Conservation (phyloP, 2,888 invertebrate genomes). For the Trachelus iudaicus region DNA sequence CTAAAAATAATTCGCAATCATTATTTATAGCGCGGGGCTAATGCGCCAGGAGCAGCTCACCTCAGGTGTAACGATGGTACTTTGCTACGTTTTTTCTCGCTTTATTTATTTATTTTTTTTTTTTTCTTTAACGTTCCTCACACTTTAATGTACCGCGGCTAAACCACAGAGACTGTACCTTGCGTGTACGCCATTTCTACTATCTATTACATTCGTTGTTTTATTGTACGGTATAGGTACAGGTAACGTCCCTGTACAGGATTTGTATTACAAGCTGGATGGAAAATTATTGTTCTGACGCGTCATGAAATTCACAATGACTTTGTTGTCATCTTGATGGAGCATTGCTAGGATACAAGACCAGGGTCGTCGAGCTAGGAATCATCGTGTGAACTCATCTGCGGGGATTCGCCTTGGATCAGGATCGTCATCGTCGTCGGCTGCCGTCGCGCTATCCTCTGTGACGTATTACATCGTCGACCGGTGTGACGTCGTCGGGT, state of each 20-base stretch:
- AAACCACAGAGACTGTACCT: not conserved
- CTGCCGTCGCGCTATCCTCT: not conserved
- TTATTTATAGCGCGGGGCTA: slow-evolving; percentile 33
- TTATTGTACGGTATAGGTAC: not conserved
- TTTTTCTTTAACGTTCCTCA: not conserved
- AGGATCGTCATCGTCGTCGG: not conserved
- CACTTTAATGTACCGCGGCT: not conserved
- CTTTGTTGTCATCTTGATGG: not conserved
- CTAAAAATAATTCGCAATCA: slow-evolving; percentile 41
- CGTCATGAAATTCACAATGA: not conserved
- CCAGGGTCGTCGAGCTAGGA: not conserved
- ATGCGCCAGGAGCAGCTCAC: not conserved
- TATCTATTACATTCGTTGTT: not conserved
- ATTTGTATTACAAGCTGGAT: not conserved
- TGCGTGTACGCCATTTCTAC: not conserved
- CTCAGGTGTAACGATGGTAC: not conserved
- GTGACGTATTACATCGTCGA: not conserved
- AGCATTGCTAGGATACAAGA: not conserved
- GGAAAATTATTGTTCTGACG: not conserved
- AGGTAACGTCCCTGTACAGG: not conserved
- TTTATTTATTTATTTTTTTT: too few species aligned
- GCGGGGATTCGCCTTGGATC: not conserved
- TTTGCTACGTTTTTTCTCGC: not conserved
- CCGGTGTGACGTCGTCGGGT: slow-evolving; percentile 45
- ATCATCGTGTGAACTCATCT: not conserved